Evolutionary conservation across 2,113 vertebrate genomes (phyloP).

Genomic region (Cairina moschata): DNA sequence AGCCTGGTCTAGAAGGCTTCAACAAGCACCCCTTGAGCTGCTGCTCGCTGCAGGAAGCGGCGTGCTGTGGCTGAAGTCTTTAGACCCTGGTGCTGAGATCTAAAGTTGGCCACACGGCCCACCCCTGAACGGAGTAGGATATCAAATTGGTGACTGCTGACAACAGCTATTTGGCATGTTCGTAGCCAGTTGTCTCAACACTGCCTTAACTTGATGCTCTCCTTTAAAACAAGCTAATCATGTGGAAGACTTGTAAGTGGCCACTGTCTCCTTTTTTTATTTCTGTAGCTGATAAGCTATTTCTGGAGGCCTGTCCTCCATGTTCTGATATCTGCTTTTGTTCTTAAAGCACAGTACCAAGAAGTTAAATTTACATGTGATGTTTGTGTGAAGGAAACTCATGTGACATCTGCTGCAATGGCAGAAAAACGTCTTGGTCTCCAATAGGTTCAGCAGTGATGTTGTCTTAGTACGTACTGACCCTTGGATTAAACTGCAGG

Average conservation of each 20-base stretch:
- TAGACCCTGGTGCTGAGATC: background rate
- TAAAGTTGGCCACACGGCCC: conserved; percentile 20
- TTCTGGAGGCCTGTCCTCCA: conserved; percentile 55
- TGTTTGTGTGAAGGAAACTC: conserved; percentile 67
- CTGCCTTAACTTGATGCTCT: conserved; percentile 70
- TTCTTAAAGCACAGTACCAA: conserved; percentile 73
- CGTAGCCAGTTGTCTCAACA: conserved; percentile 64
- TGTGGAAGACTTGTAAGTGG: conserved; percentile 71
- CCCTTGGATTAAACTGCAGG: conserved; percentile 45
- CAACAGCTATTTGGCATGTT: conserved; percentile 52
- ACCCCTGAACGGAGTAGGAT: background rate
- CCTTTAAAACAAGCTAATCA: conserved; percentile 64
- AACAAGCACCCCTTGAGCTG: background rate
- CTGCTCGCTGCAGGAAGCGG: conserved; percentile 23
- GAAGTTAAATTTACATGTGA: conserved; percentile 66
- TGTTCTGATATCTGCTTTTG: conserved; percentile 67
- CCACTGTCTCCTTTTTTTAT: conserved; percentile 51
- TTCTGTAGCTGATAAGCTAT: conserved; percentile 67
- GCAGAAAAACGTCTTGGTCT: conserved; percentile 56
- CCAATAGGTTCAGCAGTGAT: conserved; percentile 56
- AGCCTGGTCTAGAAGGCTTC: conserved; percentile 46
- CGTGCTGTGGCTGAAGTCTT: conserved; percentile 34
- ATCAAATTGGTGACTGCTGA: conserved; percentile 61
- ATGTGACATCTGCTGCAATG: conserved; percentile 61
- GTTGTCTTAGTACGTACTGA: conserved; percentile 63